Conservation (phyloP, 1,140 invertebrate genomes). For the Meloidogyne exigua region DNA sequence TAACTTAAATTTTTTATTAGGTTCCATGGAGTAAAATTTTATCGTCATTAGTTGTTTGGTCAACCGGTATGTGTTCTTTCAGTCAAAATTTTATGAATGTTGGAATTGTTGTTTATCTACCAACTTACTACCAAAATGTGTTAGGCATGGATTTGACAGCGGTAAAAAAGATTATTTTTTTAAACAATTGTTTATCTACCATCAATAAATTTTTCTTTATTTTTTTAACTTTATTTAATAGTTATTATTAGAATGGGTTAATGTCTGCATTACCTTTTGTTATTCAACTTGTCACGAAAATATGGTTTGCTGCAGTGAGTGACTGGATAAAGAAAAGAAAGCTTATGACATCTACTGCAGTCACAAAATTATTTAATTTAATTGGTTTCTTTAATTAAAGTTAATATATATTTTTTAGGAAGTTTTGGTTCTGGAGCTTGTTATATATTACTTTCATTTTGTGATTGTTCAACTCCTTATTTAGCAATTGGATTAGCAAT, state of each 20-base stretch:
- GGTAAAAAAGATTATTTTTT: conserved; percentile 47
- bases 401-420: conserved; percentile 40
- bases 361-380: conserved; percentile 59
- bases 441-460: conserved; percentile 51
- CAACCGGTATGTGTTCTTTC: conserved; percentile 52
- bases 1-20: not conserved
- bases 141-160: conserved; percentile 54
- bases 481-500: conserved; percentile 53
- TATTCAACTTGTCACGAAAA: conserved; percentile 60
- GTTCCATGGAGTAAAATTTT: conserved; percentile 48
- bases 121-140: conserved; percentile 60
- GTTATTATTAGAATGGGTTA: conserved; percentile 52
- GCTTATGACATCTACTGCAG: conserved; percentile 34
- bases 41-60: conserved; percentile 57
- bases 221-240: not conserved
- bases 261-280: conserved; percentile 62
- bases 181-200: too few species aligned
- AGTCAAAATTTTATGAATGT: conserved; percentile 61
- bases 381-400: conserved; percentile 38
- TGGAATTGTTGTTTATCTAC: conserved; percentile 61
- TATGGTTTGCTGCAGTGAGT: conserved; percentile 59
- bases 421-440: conserved; percentile 58
- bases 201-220: not conserved
- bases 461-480: conserved; percentile 47
- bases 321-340: conserved; percentile 42